These are phyloP conservation scores for Ernsta delagoae DNA, from an alignment of 2,888 invertebrate genomes.

Conservation along the genomic window DNA sequence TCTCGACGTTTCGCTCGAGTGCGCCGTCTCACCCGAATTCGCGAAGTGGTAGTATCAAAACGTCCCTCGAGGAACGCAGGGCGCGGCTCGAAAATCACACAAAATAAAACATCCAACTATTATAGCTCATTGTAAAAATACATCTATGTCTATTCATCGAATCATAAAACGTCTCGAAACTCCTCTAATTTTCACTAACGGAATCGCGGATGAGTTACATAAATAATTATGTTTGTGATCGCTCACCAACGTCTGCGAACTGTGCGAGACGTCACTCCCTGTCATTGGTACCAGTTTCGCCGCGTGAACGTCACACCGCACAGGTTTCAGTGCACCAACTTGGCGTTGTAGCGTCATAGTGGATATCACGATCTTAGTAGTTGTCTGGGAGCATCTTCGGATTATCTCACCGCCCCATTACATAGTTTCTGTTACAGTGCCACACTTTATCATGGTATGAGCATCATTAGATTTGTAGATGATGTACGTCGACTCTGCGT, in stretches of 20 bases:
- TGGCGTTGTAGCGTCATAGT: not conserved
- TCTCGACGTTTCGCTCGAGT: constrained; percentile 16
- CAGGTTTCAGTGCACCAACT: not conserved
- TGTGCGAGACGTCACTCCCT: not conserved
- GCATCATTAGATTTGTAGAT: too few species aligned
- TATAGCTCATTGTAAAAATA: constrained; percentile 32
- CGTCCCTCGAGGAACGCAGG: not conserved
- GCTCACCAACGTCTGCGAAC: constrained; percentile 11
- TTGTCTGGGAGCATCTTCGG: not conserved
- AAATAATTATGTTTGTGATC: constrained; percentile 3
- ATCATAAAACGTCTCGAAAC: constrained; percentile 13
- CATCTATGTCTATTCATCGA: constrained; percentile 19
- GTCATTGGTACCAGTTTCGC: not conserved
- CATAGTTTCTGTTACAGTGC: too few species aligned
- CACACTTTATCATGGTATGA: too few species aligned
- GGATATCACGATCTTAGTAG: not conserved
- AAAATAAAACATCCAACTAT: constrained; percentile 17
- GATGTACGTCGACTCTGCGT: too few species aligned
- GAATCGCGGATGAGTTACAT: constrained; percentile 19
- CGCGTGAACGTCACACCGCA: not conserved
- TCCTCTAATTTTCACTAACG: constrained; percentile 27
- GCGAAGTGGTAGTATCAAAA: not conserved
- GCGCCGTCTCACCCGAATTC: constrained; percentile 13
- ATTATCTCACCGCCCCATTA: too few species aligned
- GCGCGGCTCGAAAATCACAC: constrained; percentile 3